phyloP scores from a whole-genome alignment of 2,888 invertebrate genomes.

The Catocala fraxini region DNA sequence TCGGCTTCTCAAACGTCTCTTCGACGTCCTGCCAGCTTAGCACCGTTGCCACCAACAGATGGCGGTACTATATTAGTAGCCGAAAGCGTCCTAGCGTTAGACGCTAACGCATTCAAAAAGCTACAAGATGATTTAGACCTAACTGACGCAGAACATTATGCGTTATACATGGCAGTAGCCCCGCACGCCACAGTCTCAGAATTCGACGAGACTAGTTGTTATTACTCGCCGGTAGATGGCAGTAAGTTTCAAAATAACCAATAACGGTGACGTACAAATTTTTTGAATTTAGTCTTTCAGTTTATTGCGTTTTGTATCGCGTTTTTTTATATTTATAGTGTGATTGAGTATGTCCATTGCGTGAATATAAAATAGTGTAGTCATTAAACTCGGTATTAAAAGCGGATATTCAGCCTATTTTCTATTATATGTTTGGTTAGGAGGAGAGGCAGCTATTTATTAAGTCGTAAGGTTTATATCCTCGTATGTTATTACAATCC shows the following conservation, averaged over 20 bases:
- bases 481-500: conserved; percentile 14
- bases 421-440: not conserved
- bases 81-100: conserved; percentile 81
- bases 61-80: conserved; percentile 89
- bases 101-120: conserved; percentile 75
- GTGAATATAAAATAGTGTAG: not conserved
- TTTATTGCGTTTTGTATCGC: not conserved
- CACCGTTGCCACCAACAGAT: conserved; percentile 82
- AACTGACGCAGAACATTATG: conserved; percentile 96
- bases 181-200: conserved; percentile 95
- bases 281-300: not conserved
- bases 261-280: conserved; percentile 6
- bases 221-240: conserved; percentile 94
- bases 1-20: conserved; percentile 72
- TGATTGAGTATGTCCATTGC: not conserved
- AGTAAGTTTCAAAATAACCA: conserved; percentile 87
- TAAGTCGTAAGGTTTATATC: not conserved
- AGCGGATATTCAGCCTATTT: not conserved
- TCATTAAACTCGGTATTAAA: not conserved
- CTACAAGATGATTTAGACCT: conserved; percentile 89
- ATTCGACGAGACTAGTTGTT: conserved; percentile 95
- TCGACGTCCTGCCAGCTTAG: conserved; percentile 63
- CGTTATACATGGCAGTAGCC: conserved; percentile 94
- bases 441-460: not conserved
- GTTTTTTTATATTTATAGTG: not conserved